Percentiles rank a stretch among this genome's conserved stretches.
Evolutionary conservation across 2,113 vertebrate genomes (phyloP).

Genomic region (Callaeas wilsoni): DNA sequence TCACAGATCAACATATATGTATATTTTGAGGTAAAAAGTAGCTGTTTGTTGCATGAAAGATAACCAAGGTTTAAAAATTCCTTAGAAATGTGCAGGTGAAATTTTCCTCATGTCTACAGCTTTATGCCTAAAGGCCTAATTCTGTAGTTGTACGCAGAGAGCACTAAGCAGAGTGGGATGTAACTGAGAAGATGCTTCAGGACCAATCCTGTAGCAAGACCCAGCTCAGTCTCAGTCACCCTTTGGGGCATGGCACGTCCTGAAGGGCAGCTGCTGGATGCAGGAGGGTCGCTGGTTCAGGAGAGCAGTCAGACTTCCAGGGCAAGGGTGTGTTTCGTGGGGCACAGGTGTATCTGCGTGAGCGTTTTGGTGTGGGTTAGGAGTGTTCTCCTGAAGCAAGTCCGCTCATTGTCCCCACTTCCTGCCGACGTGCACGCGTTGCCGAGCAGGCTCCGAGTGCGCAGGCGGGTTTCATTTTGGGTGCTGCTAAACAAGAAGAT

Average conservation of each 20-base stretch:
- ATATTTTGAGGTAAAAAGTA: background rate
- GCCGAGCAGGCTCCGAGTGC: rapidly evolving
- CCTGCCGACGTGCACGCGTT: background rate
- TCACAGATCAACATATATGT: background rate
- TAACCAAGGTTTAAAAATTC: background rate
- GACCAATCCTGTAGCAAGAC: rapidly evolving
- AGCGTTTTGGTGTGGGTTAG: background rate
- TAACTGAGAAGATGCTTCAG: background rate
- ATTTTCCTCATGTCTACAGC: background rate
- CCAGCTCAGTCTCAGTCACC: rapidly evolving
- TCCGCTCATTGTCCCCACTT: background rate
- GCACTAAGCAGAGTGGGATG: too few species aligned
- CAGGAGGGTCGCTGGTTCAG: background rate
- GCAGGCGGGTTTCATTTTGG: background rate
- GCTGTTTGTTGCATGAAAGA: background rate
- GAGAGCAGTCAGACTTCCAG: background rate
- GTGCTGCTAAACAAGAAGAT: background rate
- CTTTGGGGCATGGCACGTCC: rapidly evolving
- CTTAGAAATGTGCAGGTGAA: background rate
- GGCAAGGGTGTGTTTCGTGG: rapidly evolving
- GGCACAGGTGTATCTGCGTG: background rate
- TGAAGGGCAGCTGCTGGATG: background rate
- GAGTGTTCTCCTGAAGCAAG: background rate
- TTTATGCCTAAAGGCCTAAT: background rate
- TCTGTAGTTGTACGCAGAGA: background rate